phyloP scores from a whole-genome alignment of 2,797 vertebrate species.

The Poeciliopsis paucimaculata region DNA sequence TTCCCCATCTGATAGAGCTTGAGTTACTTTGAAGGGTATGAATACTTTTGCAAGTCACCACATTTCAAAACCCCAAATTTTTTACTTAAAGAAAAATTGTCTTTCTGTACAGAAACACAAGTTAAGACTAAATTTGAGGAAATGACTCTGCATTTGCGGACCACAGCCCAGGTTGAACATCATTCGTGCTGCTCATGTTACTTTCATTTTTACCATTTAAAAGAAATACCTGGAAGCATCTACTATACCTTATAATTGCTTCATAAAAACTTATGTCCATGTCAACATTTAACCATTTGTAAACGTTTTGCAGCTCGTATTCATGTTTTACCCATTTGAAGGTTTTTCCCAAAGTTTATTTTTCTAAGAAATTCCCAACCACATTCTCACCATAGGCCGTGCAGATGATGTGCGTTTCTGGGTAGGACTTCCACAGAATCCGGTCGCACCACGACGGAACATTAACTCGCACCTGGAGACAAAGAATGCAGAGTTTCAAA shows the following conservation, averaged over 20 bases:
- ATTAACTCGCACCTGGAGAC: conserved; percentile 82
- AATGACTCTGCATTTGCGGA: conserved; percentile 56
- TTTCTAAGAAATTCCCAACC: neutral
- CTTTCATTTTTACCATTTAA: neutral
- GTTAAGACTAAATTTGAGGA: conserved; percentile 49
- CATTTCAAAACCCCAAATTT: neutral
- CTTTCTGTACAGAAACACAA: conserved; percentile 31
- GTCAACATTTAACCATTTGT: neutral
- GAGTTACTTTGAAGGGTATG: too few relatives aligned
- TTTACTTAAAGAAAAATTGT: conserved; percentile 18
- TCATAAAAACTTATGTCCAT: conserved; percentile 8
- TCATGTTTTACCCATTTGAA: neutral
- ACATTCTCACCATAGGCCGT: conserved; percentile 82
- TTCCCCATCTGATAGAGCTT: neutral
- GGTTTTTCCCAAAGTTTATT: neutral
- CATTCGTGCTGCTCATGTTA: neutral
- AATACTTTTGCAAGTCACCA: neutral
- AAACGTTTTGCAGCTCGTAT: neutral
- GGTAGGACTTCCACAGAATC: conserved; percentile 87
- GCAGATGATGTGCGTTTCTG: conserved; percentile 81
- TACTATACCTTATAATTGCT: conserved; percentile 5
- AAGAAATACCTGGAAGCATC: conserved; percentile 23
- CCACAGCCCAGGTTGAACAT: conserved; percentile 45
- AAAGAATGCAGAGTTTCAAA: conserved; percentile 12
- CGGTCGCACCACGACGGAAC: conserved; percentile 89